These are phyloP conservation scores for Calosoma granatense DNA, from an alignment of 1,140 invertebrate genomes.

Conservation along the genomic window DNA sequence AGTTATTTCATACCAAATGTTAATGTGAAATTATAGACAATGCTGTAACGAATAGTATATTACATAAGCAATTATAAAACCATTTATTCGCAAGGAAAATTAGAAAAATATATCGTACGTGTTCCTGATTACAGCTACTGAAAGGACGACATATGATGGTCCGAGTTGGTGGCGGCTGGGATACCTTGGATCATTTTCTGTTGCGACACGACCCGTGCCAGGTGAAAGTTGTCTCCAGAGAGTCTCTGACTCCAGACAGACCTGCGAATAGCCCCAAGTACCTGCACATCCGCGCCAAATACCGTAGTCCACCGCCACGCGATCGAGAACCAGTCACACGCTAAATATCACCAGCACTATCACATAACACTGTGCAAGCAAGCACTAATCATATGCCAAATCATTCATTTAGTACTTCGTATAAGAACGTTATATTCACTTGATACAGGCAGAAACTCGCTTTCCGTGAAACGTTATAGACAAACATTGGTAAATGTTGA, in stretches of 20 bases:
- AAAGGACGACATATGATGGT: conserved; percentile 89
- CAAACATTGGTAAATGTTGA: too few relatives aligned
- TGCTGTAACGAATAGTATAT: too few relatives aligned
- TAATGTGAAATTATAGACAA: too few relatives aligned
- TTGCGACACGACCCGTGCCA: conserved; percentile 82
- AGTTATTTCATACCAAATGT: too few relatives aligned
- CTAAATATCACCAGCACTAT: conserved; percentile 28
- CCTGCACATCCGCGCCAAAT: conserved; percentile 62
- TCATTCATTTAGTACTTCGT: too few relatives aligned
- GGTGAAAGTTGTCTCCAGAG: conserved; percentile 53
- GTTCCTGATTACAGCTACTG: conserved; percentile 67
- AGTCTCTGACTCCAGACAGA: conserved; percentile 35
- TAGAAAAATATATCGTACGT: too few relatives aligned
- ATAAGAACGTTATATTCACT: too few relatives aligned
- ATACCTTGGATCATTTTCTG: conserved; percentile 85
- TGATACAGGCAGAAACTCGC: too few relatives aligned
- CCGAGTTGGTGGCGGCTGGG: conserved; percentile 85
- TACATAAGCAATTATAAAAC: too few relatives aligned
- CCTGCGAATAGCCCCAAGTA: conserved; percentile 42
- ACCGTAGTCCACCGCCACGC: conserved; percentile 51
- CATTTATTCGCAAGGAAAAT: too few relatives aligned
- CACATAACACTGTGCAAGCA: too few relatives aligned
- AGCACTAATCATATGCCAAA: conserved; percentile 10
- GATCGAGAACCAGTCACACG: conserved; percentile 30
- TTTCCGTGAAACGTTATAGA: too few relatives aligned